Evolutionary conservation across 2,888 invertebrate genomes (phyloP).

Genomic region (Corbicula japonica): DNA sequence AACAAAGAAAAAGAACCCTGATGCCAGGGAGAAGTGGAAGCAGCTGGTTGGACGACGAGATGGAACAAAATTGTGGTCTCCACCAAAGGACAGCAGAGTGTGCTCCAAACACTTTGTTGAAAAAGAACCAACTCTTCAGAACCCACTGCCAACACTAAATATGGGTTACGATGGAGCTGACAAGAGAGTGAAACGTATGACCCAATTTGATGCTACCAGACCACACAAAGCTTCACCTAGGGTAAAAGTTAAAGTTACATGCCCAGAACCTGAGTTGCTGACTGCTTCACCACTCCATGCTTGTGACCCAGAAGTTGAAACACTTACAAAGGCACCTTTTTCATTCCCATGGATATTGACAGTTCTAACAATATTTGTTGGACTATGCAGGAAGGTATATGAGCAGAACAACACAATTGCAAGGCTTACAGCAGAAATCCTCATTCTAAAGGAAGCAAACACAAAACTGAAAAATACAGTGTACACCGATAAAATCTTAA

Average conservation of each 20-base stretch:
- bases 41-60: constrained; percentile 40
- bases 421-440: not conserved
- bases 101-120: constrained; percentile 56
- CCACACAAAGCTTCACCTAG: not conserved
- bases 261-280: not conserved
- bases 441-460: not conserved
- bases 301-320: constrained; percentile 7
- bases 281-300: not conserved
- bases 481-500: constrained; percentile 35
- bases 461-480: constrained; percentile 2
- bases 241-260: not conserved
- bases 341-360: not conserved
- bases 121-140: constrained; percentile 44
- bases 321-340: not conserved
- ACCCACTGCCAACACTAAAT: constrained; percentile 49
- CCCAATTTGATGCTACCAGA: constrained; percentile 18
- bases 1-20: constrained; percentile 23
- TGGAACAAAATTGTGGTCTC: constrained; percentile 52
- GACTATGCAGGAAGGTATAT: not conserved
- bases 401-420: constrained; percentile 19
- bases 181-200: constrained; percentile 43
- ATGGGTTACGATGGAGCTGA: constrained; percentile 47
- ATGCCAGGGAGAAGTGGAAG: constrained; percentile 45
- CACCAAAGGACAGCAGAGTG: constrained; percentile 51
- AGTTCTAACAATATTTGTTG: constrained; percentile 3